These are phyloP conservation scores for Plagodis dolabraria DNA, from an alignment of 2,888 invertebrate genomes.

Conservation along the genomic window DNA sequence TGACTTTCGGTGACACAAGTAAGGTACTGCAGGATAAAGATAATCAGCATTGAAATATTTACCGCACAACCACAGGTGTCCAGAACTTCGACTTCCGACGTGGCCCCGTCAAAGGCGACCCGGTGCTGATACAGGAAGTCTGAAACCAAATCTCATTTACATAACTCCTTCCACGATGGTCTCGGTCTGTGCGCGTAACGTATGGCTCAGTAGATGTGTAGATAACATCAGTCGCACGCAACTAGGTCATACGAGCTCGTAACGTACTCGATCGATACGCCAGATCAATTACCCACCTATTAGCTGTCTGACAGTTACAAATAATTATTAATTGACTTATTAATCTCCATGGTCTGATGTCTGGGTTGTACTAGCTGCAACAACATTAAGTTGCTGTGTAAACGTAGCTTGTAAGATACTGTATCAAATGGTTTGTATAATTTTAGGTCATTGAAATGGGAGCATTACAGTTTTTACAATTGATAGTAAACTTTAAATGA, in stretches of 20 bases:
- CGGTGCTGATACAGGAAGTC: slow-evolving; percentile 92
- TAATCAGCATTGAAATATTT: slow-evolving; percentile 50
- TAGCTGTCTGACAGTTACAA: slow-evolving; percentile 36
- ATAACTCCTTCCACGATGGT: slow-evolving; percentile 32
- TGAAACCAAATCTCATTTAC: slow-evolving; percentile 62
- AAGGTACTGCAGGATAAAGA: neutral
- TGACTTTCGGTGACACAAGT: too few relatives aligned
- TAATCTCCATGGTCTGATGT: slow-evolving; percentile 27
- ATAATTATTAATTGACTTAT: slow-evolving; percentile 38
- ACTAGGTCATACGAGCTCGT: slow-evolving; percentile 59
- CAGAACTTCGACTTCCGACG: slow-evolving; percentile 91
- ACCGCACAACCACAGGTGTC: slow-evolving; percentile 93
- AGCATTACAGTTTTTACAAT: slow-evolving; percentile 14
- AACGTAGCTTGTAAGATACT: neutral
- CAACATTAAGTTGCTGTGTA: neutral
- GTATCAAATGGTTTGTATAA: slow-evolving; percentile 11
- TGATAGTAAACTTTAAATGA: slow-evolving; percentile 13
- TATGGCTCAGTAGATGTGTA: slow-evolving; percentile 58
- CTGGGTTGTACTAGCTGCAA: slow-evolving; percentile 14
- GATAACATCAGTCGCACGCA: slow-evolving; percentile 58
- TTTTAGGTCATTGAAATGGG: slow-evolving; percentile 21
- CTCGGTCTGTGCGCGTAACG: slow-evolving; percentile 41
- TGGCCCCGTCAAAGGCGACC: slow-evolving; percentile 90
- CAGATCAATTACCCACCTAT: slow-evolving; percentile 49
- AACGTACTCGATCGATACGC: slow-evolving; percentile 47